phyloP scores from a whole-genome alignment of 2,113 vertebrate genomes.

The Pterocles gutturalis region DNA sequence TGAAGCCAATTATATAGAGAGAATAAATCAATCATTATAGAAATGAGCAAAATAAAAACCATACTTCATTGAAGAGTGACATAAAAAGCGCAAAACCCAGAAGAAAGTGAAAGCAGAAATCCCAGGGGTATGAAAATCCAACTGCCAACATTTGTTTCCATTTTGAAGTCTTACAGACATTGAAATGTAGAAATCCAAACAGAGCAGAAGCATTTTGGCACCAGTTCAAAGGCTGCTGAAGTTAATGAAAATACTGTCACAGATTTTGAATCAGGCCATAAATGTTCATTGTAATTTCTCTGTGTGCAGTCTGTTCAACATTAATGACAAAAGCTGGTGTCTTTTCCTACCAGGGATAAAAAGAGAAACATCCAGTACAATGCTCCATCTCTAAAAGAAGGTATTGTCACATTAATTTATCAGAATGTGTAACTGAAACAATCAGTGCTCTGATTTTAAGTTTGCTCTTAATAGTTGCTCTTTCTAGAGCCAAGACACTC shows the following conservation, averaged over 20 bases:
- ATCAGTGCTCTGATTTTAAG: not conserved
- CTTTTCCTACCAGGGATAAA: not conserved
- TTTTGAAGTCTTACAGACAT: slow-evolving; percentile 31
- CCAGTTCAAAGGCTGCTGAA: slow-evolving; percentile 32
- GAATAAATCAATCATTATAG: slow-evolving; percentile 7
- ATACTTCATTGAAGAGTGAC: slow-evolving; percentile 47
- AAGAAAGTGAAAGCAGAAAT: slow-evolving; percentile 54
- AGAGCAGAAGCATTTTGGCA: slow-evolving; percentile 53
- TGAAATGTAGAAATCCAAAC: slow-evolving; percentile 38
- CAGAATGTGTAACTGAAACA: not conserved
- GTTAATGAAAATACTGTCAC: slow-evolving; percentile 50
- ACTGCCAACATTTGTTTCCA: slow-evolving; percentile 38
- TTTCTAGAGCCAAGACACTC: not conserved
- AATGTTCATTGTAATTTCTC: slow-evolving; percentile 35
- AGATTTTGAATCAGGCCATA: slow-evolving; percentile 50
- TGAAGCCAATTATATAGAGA: slow-evolving; percentile 71
- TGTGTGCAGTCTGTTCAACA: not conserved
- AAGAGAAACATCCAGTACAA: not conserved
- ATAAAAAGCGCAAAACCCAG: slow-evolving; percentile 46
- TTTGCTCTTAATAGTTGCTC: not conserved
- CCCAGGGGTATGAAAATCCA: slow-evolving; percentile 79
- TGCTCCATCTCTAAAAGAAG: not conserved
- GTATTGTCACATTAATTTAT: not conserved
- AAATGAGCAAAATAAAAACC: slow-evolving; percentile 46
- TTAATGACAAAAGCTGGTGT: not conserved